phyloP scores from a whole-genome alignment of 2,113 vertebrate genomes.

The Oxyruncus cristatus region DNA sequence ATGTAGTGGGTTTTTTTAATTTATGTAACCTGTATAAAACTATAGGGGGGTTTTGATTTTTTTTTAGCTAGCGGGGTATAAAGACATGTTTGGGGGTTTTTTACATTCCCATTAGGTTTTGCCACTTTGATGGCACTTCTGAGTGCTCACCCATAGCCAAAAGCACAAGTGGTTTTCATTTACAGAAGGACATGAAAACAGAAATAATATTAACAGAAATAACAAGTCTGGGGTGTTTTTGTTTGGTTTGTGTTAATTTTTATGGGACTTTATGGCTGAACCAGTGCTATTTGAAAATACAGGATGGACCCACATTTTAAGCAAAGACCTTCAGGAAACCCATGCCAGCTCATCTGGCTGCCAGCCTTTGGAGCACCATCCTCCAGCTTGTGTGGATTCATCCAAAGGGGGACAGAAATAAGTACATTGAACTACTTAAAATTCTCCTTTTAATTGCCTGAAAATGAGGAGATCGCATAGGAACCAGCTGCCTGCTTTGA shows the following conservation, averaged over 20 bases:
- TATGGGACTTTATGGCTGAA: neutral
- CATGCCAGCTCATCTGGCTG: neutral
- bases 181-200: neutral
- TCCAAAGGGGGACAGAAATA: neutral
- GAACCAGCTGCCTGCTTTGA: neutral
- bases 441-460: neutral
- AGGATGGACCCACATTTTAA: neutral
- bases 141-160: neutral
- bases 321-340: neutral
- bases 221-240: neutral
- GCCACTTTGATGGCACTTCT: neutral
- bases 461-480: neutral
- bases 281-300: neutral
- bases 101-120: neutral
- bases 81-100: neutral
- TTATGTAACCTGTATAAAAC: neutral
- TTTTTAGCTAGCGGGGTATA: neutral
- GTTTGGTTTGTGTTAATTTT: neutral
- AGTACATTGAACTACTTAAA: fast-evolving
- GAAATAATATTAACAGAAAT: neutral
- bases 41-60: neutral
- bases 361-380: fast-evolving
- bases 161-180: neutral
- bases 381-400: neutral
- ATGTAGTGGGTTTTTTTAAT: too few species aligned